Evolutionary conservation across 2,113 vertebrate species (phyloP), one percentile per base, ranked within the genome.

Genomic region (Synchiropus splendidus): DNA sequence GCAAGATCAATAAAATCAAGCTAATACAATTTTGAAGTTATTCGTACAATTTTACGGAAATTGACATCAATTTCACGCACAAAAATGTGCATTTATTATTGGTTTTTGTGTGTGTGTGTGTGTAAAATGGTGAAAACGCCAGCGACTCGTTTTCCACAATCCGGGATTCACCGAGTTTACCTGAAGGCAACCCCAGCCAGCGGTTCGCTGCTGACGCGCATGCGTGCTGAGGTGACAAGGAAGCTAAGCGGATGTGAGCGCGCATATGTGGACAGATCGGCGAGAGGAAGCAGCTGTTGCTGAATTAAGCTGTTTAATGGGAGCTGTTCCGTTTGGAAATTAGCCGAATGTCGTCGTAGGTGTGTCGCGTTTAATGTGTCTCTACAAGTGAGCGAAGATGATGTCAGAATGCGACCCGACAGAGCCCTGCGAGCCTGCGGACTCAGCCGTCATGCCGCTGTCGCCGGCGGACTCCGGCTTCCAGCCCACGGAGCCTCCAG

Each of bases 331-430:
- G 10, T 9, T 40, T 42, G 54, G 31, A 54, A 79, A 79, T 76
- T 50, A 42, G 35, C 31, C 12, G 35, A 27, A 27, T 27, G 21
- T 27, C 21, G 21, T 10, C 6, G 16, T 9, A 15, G n/a, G 0
- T 32, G 2, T 16, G 17, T 36, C 6, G 48, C 32, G 38, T 9
- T 16, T 10, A 33, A 9, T 21, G 42, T 30, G 16, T 42, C 21
- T 15, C 1, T 35, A 46, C 34, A 48, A 31, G 14, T 4, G 39
- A 45, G 54, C 31, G 27, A 72, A 21, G 36, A 85, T 85, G 83
- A 86, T 86, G 85, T 70, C 77, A 48, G 83, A 85, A 54, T 84
- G 78, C 65, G 80, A 82, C 31, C 77, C 65, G 18, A 63, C 63
- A 41, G 80, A 64, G 35, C 65, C 46, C 49, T 30, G 34, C 48